Evolutionary conservation across 2,113 vertebrate species (phyloP), one percentile per base, ranked within the genome.

Genomic region (Alectura lathami): DNA sequence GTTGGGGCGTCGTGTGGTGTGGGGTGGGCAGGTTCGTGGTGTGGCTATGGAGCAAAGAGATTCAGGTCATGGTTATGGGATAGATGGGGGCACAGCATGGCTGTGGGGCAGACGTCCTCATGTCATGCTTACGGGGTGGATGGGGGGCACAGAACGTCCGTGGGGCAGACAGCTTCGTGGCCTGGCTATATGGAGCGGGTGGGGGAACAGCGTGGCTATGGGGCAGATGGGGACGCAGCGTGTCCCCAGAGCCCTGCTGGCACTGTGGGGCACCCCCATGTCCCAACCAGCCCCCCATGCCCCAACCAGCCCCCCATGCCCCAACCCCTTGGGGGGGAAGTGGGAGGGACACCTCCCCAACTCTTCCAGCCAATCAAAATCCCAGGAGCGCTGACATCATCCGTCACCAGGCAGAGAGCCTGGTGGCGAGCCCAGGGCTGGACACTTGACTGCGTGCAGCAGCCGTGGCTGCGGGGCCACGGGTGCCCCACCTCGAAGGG

Each of bases 361-460:
- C 8, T 47, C 47, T 40, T 29, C 13, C 5, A 84, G 48, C 95
- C 93, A 97, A 95, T 93, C 43, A 47, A 80, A n/a, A 53, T 10
- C 10, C 18, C 0, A 1, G 11, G 0, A 1, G 1, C 6, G 0
- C 1, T 97, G 91, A 94, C 57, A 38, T 97, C 97, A 97, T 1
- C 62, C 67, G 97, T 97, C 93, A 16, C 97, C 59, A 32, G 97
- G 97, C 92, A 97, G 97, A 97, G 51, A 3, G 18, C 23, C 13
- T 2, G 2, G 80, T 83, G 0, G 57, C 23, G 1, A 2, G 86
- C n/a, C 82, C 79, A 8, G 4, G 2, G 57, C 15, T 1, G 70
- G 53, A 68, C 92, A 14, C 11, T n/a, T n/a, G n/a, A n/a, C n/a
- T 6, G 34, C 40, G 32, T 36, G 1, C 17, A 2, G 62, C 67